Evolutionary conservation across 1,140 invertebrate genomes (phyloP).

Genomic region (Psix sp.): DNA sequence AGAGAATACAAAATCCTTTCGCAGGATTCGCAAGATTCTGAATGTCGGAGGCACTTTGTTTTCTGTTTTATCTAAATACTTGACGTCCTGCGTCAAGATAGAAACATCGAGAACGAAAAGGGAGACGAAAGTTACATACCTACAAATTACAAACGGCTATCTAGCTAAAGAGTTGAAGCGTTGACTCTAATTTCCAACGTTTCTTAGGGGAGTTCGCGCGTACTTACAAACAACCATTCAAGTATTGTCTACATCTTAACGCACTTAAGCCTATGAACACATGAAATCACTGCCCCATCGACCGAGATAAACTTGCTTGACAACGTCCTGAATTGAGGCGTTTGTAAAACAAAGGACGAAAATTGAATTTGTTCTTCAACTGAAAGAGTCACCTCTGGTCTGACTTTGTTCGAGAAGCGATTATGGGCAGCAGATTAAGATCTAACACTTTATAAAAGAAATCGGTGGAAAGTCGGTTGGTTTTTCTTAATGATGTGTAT

Average conservation of each 20-base stretch:
- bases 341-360: conserved; percentile 18
- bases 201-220: conserved; percentile 39
- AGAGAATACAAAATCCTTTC: conserved; percentile 49
- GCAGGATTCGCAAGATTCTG: conserved; percentile 37
- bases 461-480: conserved; percentile 77
- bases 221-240: conserved; percentile 47
- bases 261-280: conserved; percentile 78
- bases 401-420: conserved; percentile 69
- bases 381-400: conserved; percentile 1
- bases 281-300: conserved; percentile 78
- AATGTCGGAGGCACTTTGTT: conserved; percentile 48
- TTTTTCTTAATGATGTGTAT: conserved; percentile 64
- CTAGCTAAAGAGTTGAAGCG: conserved; percentile 64
- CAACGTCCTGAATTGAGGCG: conserved; percentile 65
- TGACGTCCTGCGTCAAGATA: conserved; percentile 76
- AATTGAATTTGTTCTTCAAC: conserved; percentile 26
- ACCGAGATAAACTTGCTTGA: conserved; percentile 75
- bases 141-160: conserved; percentile 64
- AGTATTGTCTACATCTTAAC: conserved; percentile 59
- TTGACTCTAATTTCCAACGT: conserved; percentile 44
- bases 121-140: conserved; percentile 54
- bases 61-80: conserved; percentile 24
- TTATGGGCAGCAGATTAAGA: conserved; percentile 73
- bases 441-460: conserved; percentile 74
- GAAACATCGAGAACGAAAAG: conserved; percentile 60